Evolutionary conservation across 2,888 invertebrate genomes (phyloP).

Genomic region (Drosophila siamana): DNA sequence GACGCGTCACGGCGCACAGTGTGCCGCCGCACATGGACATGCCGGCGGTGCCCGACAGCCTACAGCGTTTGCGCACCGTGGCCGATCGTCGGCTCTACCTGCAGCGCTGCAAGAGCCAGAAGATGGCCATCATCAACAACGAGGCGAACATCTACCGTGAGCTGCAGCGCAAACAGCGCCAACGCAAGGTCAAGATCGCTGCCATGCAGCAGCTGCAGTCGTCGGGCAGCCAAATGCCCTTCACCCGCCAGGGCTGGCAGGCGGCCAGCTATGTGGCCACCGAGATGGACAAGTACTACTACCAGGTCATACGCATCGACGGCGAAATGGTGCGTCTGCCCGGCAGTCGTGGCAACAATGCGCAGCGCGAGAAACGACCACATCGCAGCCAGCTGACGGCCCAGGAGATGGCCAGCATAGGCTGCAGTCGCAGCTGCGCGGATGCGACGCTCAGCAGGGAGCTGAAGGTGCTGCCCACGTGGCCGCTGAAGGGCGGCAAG

Average conservation of each 20-base stretch:
- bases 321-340: conserved; percentile 74
- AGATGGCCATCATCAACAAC: conserved; percentile 85
- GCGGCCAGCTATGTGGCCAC: conserved; percentile 84
- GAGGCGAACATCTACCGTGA: conserved; percentile 84
- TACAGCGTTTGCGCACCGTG: conserved; percentile 86
- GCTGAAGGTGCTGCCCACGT: conserved; percentile 68
- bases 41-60: conserved; percentile 82
- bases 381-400: conserved; percentile 62
- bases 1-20: conserved; percentile 80
- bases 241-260: conserved; percentile 84
- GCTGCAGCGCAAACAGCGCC: conserved; percentile 81
- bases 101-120: conserved; percentile 82
- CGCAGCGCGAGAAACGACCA: conserved; percentile 68
- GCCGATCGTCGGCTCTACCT: conserved; percentile 86
- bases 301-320: conserved; percentile 81
- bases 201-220: conserved; percentile 79
- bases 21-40: conserved; percentile 82
- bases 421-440: conserved; percentile 45
- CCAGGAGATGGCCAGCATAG: conserved; percentile 4
- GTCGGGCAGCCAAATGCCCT: conserved; percentile 75
- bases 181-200: conserved; percentile 76
- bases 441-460: conserved; percentile 68
- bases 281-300: conserved; percentile 83
- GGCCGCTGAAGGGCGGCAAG: conserved; percentile 20
- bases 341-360: conserved; percentile 83